Evolutionary conservation across 1,140 invertebrate genomes (phyloP), one percentile per base, ranked within the genome.

Genomic region (Lutraria rhynchaena): DNA sequence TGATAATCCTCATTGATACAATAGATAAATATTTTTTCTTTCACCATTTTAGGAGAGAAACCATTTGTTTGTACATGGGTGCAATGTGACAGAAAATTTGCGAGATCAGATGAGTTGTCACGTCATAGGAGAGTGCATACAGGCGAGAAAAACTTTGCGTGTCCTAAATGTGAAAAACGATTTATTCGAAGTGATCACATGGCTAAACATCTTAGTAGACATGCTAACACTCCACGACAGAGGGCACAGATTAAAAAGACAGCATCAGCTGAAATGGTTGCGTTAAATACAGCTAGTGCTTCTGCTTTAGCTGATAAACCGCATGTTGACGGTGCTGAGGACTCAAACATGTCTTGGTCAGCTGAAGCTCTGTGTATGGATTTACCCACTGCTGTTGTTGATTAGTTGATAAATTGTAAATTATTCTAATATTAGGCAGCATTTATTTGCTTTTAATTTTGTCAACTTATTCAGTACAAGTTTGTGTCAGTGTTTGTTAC

Each of bases 51-150:
- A 87, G 88, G 91, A 49, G 91, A 92, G 61, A 88, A 89, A 29
- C 91, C 91, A 24, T 92, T 90, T 84, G 61, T 82, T 4, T 99
- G 98, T 91, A 95, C 95, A 41, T 98, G 97, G 95, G 94, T 95
- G 27, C 95, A 95, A 74, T 99, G 98, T 93, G 96, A 95, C 63
- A 94, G 97, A 33, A 94, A 95, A 15, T 99, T 99, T 92, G 97
- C 97, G 0, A 94, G 98, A 60, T 98, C 97, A 44, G 98, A 99
- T 90, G 98, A 99, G 93, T 93, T 99, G 0, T 98, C 97, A 0
- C 94, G 97, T 41, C 97, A 98, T 91, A 93, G 95, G 63, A 93
- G 97, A 29, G 98, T 87, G 9, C 77, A 89, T 33, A 85, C 85
- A 9, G 87, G 84, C 2, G 87, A 87, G 58, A 86, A 84, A 35